These are phyloP conservation scores for Sebastes glaucus DNA, from an alignment of 2,797 vertebrate genomes.

Conservation along the genomic window DNA sequence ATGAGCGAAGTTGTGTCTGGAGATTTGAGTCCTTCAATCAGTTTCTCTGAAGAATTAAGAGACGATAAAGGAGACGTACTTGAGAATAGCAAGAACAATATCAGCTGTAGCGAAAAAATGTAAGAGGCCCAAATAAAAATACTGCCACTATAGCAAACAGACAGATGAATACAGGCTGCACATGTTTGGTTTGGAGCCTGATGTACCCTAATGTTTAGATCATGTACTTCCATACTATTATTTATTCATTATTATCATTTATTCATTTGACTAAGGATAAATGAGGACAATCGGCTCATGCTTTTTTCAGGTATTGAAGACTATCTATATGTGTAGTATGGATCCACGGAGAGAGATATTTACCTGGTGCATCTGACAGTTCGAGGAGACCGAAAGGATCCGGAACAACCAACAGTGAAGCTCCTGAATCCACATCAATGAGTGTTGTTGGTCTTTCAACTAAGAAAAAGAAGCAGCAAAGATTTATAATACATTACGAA, in stretches of 20 bases:
- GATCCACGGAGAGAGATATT: conserved; percentile 23
- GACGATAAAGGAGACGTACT: not conserved
- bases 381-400: conserved; percentile 88
- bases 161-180: not conserved
- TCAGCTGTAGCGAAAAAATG: not conserved
- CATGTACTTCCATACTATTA: not conserved
- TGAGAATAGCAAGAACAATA: not conserved
- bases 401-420: conserved; percentile 86
- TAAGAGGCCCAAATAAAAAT: not conserved
- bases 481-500: not conserved
- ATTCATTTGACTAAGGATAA: not conserved
- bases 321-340: not conserved
- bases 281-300: not conserved
- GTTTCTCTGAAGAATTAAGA: conserved; percentile 86
- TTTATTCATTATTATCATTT: not conserved
- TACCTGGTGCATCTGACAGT: conserved; percentile 89
- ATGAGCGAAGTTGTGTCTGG: conserved; percentile 93
- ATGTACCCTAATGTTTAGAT: not conserved
- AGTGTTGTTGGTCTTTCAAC: conserved; percentile 60
- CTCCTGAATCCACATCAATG: conserved; percentile 70
- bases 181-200: not conserved
- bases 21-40: conserved; percentile 99
- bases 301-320: not conserved
- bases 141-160: not conserved
- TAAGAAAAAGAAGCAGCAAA: conserved; percentile 26